phyloP scores from a whole-genome alignment of 2,888 invertebrate genomes.

The Macrosoma leucophasiata region DNA sequence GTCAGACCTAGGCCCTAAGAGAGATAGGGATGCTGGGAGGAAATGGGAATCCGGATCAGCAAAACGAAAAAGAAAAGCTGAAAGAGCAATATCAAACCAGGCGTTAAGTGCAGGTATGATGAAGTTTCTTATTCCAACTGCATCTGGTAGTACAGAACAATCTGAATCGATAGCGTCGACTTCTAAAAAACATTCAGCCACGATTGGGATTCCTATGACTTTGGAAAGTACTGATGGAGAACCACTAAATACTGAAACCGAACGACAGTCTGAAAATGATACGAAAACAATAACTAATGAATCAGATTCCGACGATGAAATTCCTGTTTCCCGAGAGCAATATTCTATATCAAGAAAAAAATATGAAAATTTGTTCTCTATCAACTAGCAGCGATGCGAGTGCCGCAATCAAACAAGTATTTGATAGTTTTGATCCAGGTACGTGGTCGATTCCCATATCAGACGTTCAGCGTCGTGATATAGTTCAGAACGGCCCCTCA shows the following conservation, averaged over 20 bases:
- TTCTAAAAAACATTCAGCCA: constrained; percentile 3
- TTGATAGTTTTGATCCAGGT: constrained; percentile 16
- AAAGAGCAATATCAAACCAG: constrained; percentile 9
- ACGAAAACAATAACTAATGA: constrained; percentile 13
- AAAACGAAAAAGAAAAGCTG: constrained; percentile 17
- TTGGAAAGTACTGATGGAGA: no score
- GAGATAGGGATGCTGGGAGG: constrained; percentile 23
- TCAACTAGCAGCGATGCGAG: constrained; percentile 12
- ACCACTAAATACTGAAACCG: constrained; percentile 7
- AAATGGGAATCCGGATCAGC: constrained; percentile 18
- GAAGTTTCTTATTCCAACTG: constrained; percentile 15
- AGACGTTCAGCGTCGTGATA: constrained; percentile 15
- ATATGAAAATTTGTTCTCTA: constrained; percentile 15
- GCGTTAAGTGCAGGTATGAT: constrained; percentile 10
- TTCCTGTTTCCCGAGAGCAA: constrained; percentile 13
- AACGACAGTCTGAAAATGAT: constrained; percentile 10
- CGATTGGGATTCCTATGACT: constrained; percentile 3
- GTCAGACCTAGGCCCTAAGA: no score
- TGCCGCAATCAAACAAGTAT: no score
- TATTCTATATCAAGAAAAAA: constrained; percentile 15
- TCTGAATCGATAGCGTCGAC: constrained; percentile 11
- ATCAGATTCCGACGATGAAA: constrained; percentile 17
- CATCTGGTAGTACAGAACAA: constrained; percentile 12
- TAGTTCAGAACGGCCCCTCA: constrained; percentile 15
- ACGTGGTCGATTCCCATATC: constrained; percentile 18